Conservation (phyloP, 2,888 invertebrate species). For the Luperina testacea region DNA sequence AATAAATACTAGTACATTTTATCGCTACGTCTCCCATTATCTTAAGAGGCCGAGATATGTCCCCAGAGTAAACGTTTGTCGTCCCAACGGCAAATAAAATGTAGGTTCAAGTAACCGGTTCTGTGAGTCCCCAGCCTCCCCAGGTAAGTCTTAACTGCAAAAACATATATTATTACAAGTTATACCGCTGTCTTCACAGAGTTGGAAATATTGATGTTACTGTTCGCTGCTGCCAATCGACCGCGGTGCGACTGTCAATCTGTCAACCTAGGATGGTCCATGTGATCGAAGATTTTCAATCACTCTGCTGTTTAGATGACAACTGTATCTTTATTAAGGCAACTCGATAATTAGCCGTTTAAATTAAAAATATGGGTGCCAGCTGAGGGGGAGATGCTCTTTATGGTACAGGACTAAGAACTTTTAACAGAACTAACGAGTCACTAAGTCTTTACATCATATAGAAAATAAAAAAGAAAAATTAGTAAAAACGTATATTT, state of each 20-base stretch:
- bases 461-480: background rate
- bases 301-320: background rate
- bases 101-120: constrained; percentile 56
- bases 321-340: too few relatives aligned
- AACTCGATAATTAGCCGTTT: background rate
- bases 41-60: constrained; percentile 36
- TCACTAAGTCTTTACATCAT: background rate
- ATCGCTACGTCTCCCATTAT: constrained; percentile 4
- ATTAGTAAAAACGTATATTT: background rate
- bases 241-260: constrained; percentile 17
- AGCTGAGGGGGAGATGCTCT: background rate
- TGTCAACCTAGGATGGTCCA: constrained; percentile 3
- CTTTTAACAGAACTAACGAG: background rate
- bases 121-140: background rate
- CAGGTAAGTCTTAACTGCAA: constrained; percentile 37
- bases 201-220: constrained; percentile 19
- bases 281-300: constrained; percentile 4
- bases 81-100: constrained; percentile 55
- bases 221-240: constrained; percentile 17
- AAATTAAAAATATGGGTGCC: background rate
- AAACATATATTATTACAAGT: constrained; percentile 30
- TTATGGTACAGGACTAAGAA: background rate
- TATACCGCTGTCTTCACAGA: background rate
- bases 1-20: constrained; percentile 11
- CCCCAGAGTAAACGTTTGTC: constrained; percentile 28